A percentile compares a stretch with the other conserved stretches of the same genome.
Evolutionary conservation across 2,797 vertebrate species (phyloP).

Genomic region (Sebastes hubbsi): DNA sequence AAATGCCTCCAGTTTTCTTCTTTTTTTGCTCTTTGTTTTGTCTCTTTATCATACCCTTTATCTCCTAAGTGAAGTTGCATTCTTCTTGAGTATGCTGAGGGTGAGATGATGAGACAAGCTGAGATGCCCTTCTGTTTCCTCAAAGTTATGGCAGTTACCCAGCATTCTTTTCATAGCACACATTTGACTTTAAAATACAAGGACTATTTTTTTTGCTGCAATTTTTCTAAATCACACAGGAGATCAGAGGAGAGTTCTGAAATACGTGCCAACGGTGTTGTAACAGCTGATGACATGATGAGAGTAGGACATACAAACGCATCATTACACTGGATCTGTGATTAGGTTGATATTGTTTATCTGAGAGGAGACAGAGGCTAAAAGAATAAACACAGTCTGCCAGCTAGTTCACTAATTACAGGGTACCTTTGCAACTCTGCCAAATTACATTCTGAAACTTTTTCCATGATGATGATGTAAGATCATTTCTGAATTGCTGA

Average conservation of each 20-base stretch:
- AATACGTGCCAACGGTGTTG: neutral
- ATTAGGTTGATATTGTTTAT: constrained; percentile 28
- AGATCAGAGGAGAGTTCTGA: neutral
- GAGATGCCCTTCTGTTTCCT: constrained; percentile 33
- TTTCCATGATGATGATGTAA: constrained; percentile 27
- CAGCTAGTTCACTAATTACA: constrained; percentile 37
- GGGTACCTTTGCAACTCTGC: neutral
- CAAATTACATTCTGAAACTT: constrained; percentile 25
- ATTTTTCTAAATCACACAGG: neutral
- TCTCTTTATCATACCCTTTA: neutral
- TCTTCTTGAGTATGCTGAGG: neutral
- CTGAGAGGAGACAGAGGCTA: constrained; percentile 18
- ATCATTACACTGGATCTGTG: constrained; percentile 12
- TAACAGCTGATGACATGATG: neutral
- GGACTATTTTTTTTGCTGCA: neutral
- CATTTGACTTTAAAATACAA: neutral
- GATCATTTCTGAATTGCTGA: constrained; percentile 23
- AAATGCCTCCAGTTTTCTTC: neutral
- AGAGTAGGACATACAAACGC: neutral
- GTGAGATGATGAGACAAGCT: neutral
- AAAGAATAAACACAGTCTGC: constrained; percentile 30
- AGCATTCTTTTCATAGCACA: constrained; percentile 7
- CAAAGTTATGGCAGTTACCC: neutral
- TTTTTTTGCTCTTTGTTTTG: neutral
- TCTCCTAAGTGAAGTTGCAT: constrained; percentile 4